Base-by-base conservation (phyloP, 2,113 vertebrate genomes). In the Nothocercus nigrocapillus region DNA sequence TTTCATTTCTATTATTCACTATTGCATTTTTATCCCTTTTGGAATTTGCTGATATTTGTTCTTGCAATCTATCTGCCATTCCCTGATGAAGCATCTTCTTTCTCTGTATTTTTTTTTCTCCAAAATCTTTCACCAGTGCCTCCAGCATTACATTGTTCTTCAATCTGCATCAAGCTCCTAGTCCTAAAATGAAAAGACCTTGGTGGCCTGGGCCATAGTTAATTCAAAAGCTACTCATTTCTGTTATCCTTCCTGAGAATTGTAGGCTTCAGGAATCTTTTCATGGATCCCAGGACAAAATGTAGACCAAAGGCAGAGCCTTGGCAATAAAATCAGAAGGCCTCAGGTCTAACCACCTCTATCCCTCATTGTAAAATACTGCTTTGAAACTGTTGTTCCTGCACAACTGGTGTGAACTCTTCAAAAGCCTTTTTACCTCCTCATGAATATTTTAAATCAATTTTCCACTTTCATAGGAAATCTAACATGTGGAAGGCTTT, bases 61-160 rank as follows among this genome's bases (percentile, higher is more conserved):
- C 47, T 62, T 89, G 87, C 78, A 91, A 85, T 96, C 93, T 92
- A 94, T 93, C 81, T 91, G 67, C 74, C 4, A 1, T 80, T 85
- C 93, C 94, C 91, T 1, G 2, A 58, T 70, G 89, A 53, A 0
- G 1, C 58, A 58, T 85, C 70, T 87, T 93, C 76, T 67, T 91
- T 87, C 66, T 61, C 66, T 93, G 89, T 15, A 49, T 11, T 49
- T 22, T 49, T 24, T 49, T 49, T 73, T 91, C 85, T 79, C 70
- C 74, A 73, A 80, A 62, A 80, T 18, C 88, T 91, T 93, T 82
- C 67, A 45, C 61, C 7, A 25, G 44, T 0, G 44, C 93, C 89
- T 87, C 84, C 13, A 94, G 96, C 84, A 3, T 66, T 73, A 73
- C 87, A 73, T 80, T 27, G 67, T 78, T 94, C 89, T 59, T 89